phyloP scores from a whole-genome alignment of 1,140 invertebrate genomes.

The Drosophila biarmipes region DNA sequence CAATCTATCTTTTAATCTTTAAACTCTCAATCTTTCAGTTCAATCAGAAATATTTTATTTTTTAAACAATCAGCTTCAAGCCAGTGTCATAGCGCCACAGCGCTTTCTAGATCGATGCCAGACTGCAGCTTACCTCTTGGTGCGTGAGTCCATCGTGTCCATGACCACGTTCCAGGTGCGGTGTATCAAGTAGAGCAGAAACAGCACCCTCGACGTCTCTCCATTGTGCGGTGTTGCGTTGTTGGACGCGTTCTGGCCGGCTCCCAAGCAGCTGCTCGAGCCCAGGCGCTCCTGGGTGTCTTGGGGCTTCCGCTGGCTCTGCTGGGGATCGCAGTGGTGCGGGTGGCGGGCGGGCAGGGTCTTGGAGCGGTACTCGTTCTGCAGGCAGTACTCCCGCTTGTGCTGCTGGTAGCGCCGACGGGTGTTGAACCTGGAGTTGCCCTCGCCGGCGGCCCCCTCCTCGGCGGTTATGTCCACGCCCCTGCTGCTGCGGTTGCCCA shows the following conservation, averaged over 20 bases:
- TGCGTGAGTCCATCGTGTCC: conserved; percentile 86
- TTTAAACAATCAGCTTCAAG: neutral
- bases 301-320: neutral
- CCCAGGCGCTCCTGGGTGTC: conserved; percentile 18
- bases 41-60: neutral
- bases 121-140: conserved; percentile 84
- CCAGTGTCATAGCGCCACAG: neutral
- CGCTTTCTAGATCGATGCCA: neutral
- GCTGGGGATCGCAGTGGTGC: conserved; percentile 12
- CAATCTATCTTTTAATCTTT: no score
- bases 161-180: conserved; percentile 89
- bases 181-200: conserved; percentile 88
- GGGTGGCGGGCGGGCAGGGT: conserved; percentile 62
- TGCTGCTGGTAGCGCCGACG: conserved; percentile 70
- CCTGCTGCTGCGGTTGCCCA: conserved; percentile 62
- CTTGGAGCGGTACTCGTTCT: conserved; percentile 69
- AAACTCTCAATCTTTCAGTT: neutral
- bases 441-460: conserved; percentile 25
- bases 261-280: conserved; percentile 64
- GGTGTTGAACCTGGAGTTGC: conserved; percentile 53
- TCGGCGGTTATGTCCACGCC: conserved; percentile 5
- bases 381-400: conserved; percentile 64
- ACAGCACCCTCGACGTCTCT: conserved; percentile 87
- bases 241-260: conserved; percentile 26
- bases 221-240: conserved; percentile 52